These are phyloP conservation scores for Microtus agrestis DNA, from an alignment of 2,797 vertebrate genomes.

Conservation along the genomic window DNA sequence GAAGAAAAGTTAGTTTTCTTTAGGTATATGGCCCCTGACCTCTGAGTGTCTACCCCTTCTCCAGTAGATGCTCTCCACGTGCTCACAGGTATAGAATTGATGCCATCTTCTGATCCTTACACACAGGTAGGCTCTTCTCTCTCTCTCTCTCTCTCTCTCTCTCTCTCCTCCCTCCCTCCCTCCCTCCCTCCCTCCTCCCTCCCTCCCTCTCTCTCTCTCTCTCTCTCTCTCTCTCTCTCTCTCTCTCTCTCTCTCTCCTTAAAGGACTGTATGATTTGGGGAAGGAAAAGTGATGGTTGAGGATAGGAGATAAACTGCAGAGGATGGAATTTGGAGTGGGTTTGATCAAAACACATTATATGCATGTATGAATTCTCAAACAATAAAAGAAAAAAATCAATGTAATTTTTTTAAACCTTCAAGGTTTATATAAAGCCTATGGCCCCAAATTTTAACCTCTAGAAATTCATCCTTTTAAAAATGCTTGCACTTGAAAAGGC, in stretches of 20 bases:
- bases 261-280: not conserved
- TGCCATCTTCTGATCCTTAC: too few relatives aligned
- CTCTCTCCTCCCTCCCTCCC: too few relatives aligned
- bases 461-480: slow-evolving; percentile 45
- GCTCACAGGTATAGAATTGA: too few relatives aligned
- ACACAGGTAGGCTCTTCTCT: too few relatives aligned
- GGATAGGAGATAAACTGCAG: not conserved
- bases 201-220: too few relatives aligned
- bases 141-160: not conserved
- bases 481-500: slow-evolving; percentile 52
- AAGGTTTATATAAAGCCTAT: slow-evolving; percentile 17
- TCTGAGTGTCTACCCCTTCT: not conserved
- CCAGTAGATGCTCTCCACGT: not conserved
- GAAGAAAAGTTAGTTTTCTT: not conserved
- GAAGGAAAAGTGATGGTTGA: not conserved
- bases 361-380: slow-evolving; percentile 13
- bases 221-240: not conserved
- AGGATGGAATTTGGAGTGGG: not conserved
- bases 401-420: not conserved
- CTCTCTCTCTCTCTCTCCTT: not conserved
- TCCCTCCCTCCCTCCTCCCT: too few relatives aligned
- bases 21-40: not conserved
- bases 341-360: not conserved
- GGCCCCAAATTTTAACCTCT: slow-evolving; percentile 56
- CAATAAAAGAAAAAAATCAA: not conserved